Conservation (phyloP, 2,888 invertebrate genomes). For the Drosophila merina region DNA sequence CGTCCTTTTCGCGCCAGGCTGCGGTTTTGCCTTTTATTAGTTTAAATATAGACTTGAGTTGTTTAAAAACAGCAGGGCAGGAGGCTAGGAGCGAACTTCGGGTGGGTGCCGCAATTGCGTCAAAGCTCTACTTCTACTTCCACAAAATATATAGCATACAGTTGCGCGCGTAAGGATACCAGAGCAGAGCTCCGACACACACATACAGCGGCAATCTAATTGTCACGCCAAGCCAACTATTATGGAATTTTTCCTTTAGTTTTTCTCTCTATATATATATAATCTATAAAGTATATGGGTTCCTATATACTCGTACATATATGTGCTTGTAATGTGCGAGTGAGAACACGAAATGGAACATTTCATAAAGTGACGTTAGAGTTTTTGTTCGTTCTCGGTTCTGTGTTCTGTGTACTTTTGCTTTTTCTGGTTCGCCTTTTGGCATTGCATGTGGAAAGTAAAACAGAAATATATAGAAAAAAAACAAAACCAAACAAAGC, state of each 20-base stretch:
- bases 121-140: constrained; percentile 43
- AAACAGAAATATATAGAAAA: constrained; percentile 61
- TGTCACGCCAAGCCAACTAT: constrained; percentile 79
- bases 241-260: constrained; percentile 69
- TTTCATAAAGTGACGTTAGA: constrained; percentile 72
- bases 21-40: constrained; percentile 70
- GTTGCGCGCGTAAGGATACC: constrained; percentile 11
- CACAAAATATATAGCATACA: constrained; percentile 4
- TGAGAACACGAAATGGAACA: constrained; percentile 41
- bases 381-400: constrained; percentile 25
- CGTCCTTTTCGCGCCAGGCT: constrained; percentile 1
- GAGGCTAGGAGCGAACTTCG: not conserved
- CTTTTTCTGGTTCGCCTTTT: constrained; percentile 65
- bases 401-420: constrained; percentile 63
- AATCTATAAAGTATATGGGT: constrained; percentile 4
- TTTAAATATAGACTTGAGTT: constrained; percentile 75
- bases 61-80: constrained; percentile 41
- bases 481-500: constrained; percentile 63
- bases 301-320: not conserved
- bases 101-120: constrained; percentile 72
- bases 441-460: constrained; percentile 62
- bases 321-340: not conserved
- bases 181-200: constrained; percentile 20
- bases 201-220: constrained; percentile 64
- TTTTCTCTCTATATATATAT: constrained; percentile 16